Conservation (phyloP, 2,113 vertebrate species). For the Todiramphus chloris region DNA sequence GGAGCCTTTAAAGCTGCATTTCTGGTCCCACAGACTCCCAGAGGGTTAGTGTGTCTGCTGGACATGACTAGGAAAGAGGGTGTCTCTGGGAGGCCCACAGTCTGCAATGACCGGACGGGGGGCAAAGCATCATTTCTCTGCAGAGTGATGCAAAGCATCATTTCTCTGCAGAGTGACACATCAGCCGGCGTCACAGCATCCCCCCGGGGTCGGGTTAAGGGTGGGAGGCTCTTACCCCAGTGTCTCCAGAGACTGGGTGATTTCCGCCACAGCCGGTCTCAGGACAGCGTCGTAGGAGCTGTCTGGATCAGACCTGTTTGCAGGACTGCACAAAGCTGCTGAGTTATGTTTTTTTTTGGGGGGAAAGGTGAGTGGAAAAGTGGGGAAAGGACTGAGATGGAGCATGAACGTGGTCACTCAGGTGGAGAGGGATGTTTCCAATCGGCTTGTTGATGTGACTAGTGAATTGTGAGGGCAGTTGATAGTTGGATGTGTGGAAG, state of each 20-base stretch:
- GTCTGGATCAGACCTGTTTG: neutral
- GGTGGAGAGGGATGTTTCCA: neutral
- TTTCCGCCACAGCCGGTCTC: neutral
- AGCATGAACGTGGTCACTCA: neutral
- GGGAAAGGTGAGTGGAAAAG: neutral
- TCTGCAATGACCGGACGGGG: fast-evolving
- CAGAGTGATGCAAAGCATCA: neutral
- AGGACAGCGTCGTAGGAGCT: neutral
- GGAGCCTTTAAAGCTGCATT: neutral
- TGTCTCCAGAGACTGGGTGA: neutral
- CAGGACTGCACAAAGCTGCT: neutral
- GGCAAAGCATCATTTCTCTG: neutral
- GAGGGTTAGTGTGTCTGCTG: neutral
- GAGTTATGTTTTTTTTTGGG: neutral
- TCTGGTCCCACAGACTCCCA: neutral
- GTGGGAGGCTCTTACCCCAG: neutral
- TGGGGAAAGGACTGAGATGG: neutral
- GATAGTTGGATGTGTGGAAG: neutral
- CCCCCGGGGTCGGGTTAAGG: neutral
- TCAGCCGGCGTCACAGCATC: neutral
- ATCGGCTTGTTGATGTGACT: neutral
- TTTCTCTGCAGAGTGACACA: neutral
- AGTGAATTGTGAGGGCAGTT: fast-evolving
- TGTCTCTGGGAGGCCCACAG: neutral
- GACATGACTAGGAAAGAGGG: fast-evolving